A percentile compares a stretch with the other conserved stretches of the same genome.
phyloP scores from a whole-genome alignment of 92 coral and sea anemone genomes.

The Parazoanthus atlanticus region DNA sequence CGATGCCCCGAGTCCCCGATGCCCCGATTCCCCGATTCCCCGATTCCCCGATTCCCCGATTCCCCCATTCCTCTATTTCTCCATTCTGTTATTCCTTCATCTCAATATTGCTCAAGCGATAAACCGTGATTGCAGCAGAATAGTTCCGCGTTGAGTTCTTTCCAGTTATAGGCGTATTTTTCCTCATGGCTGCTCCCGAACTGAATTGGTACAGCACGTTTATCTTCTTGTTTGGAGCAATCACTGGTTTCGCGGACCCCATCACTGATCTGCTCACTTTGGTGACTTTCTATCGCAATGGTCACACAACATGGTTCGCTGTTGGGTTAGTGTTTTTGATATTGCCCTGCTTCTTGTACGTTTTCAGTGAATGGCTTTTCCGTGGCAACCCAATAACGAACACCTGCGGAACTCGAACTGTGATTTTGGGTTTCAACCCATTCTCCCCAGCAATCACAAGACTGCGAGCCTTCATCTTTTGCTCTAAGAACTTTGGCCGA shows the following conservation, averaged over 20 bases:
- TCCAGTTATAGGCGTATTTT: background rate
- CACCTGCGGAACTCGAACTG: background rate
- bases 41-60: no score
- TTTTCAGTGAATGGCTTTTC: background rate
- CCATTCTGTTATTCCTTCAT: no score
- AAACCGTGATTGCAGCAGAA: background rate
- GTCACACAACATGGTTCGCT: constrained; percentile 47
- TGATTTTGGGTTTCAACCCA: constrained; percentile 38
- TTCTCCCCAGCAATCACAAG: constrained; percentile 35
- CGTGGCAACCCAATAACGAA: background rate
- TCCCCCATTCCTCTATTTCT: no score
- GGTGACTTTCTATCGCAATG: constrained; percentile 35
- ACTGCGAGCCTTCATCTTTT: constrained; percentile 25
- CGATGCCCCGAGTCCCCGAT: no score
- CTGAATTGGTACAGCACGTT: constrained; percentile 31
- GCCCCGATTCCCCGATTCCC: no score
- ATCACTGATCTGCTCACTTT: constrained; percentile 49
- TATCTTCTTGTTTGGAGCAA: constrained; percentile 30
- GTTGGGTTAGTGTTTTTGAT: constrained; percentile 36
- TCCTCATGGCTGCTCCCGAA: background rate
- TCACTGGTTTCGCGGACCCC: constrained; percentile 45
- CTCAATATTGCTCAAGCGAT: no score
- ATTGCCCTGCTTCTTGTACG: constrained; percentile 32
- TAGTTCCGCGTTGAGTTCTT: background rate
- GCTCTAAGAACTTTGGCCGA: constrained; percentile 19